Percentiles rank a stretch among this genome's conserved stretches.
phyloP scores from a whole-genome alignment of 2,797 vertebrate genomes.

The Chelonia mydas region DNA sequence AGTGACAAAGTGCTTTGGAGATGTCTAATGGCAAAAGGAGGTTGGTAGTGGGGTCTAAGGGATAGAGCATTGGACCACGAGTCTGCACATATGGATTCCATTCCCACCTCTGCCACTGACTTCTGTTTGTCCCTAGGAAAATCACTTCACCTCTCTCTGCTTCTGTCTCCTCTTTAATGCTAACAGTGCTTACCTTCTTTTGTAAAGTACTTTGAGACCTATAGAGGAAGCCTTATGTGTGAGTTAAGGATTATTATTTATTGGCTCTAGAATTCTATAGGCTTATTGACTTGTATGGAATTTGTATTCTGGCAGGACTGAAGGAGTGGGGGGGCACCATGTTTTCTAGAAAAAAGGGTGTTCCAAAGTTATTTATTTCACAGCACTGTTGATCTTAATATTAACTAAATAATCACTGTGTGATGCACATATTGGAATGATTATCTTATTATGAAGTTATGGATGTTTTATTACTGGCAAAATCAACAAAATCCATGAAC shows the following conservation, averaged over 20 bases:
- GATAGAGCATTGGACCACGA: background rate
- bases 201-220: background rate
- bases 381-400: background rate
- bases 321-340: background rate
- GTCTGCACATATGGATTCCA: background rate
- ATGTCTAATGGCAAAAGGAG: background rate
- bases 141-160: background rate
- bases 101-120: background rate
- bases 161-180: background rate
- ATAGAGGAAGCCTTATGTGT: background rate
- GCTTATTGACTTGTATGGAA: accelerated
- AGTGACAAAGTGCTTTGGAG: background rate
- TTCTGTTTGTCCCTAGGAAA: background rate
- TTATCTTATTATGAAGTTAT: background rate
- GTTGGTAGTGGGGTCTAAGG: background rate
- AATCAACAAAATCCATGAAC: background rate
- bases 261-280: background rate
- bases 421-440: background rate
- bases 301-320: constrained; percentile 9
- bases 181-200: background rate
- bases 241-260: background rate
- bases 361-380: background rate
- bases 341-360: background rate
- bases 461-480: background rate
- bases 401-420: background rate